Conservation (phyloP, 2,797 vertebrate species). For the Atherinosoma microstoma region DNA sequence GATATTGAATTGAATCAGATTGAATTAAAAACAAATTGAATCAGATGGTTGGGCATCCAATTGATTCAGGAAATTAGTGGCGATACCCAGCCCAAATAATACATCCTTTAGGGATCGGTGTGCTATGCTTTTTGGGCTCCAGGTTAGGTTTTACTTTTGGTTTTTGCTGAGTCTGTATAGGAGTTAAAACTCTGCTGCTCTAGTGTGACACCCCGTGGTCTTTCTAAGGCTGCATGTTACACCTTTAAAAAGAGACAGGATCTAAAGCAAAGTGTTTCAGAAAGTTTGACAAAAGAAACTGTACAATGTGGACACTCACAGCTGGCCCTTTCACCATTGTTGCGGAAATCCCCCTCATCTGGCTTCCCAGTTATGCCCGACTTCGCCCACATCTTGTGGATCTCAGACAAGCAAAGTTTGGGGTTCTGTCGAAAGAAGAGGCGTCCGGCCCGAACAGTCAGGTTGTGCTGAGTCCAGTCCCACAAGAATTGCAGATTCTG, state of each 20-base stretch:
- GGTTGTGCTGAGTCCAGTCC: conserved; percentile 97
- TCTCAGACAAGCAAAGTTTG: conserved; percentile 95
- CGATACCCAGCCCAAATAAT: too few relatives aligned
- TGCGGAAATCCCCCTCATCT: conserved; percentile 90
- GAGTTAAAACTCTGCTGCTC: neutral
- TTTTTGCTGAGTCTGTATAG: too few relatives aligned
- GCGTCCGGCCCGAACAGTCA: conserved; percentile 91
- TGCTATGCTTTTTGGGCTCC: too few relatives aligned
- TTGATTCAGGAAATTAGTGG: too few relatives aligned
- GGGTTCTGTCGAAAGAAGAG: conserved; percentile 96
- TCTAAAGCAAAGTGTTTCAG: neutral
- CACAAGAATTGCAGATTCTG: conserved; percentile 95
- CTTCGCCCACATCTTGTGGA: conserved; percentile 94
- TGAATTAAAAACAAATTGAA: too few relatives aligned
- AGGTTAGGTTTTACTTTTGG: too few relatives aligned
- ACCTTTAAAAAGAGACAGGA: neutral
- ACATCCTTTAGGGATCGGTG: too few relatives aligned
- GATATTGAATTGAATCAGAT: too few relatives aligned
- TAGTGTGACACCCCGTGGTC: neutral
- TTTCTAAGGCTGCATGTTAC: neutral
- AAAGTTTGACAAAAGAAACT: neutral
- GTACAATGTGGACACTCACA: conserved; percentile 85
- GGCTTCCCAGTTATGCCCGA: conserved; percentile 87
- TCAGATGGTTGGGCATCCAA: too few relatives aligned
- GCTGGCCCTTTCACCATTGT: conserved; percentile 94